phyloP scores from a whole-genome alignment of 2,888 invertebrate species.

The Matsumyia berberina region DNA sequence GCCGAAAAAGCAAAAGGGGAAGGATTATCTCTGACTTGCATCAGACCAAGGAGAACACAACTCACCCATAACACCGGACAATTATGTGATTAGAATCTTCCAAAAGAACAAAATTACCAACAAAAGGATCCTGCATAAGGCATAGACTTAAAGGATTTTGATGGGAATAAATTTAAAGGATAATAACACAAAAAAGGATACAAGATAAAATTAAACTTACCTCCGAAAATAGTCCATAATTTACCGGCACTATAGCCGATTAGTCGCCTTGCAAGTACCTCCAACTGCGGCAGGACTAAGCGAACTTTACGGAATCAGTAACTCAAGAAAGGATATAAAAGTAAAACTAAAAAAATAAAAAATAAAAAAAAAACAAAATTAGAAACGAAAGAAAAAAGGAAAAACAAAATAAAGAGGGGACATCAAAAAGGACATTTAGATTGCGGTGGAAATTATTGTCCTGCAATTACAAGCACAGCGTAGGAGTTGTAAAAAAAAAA shows the following conservation, averaged over 20 bases:
- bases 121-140: slow-evolving; percentile 17
- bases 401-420: background rate
- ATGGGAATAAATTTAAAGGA: slow-evolving; percentile 2
- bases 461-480: slow-evolving; percentile 57
- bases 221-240: slow-evolving; percentile 68
- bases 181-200: background rate
- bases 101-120: slow-evolving; percentile 22
- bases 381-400: slow-evolving; percentile 29
- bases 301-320: slow-evolving; percentile 36
- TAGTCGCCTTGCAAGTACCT: slow-evolving; percentile 35
- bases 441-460: slow-evolving; percentile 45
- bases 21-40: slow-evolving; percentile 52
- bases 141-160: background rate
- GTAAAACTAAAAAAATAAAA: slow-evolving; percentile 39
- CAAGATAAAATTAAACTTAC: slow-evolving; percentile 44
- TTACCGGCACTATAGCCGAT: slow-evolving; percentile 66
- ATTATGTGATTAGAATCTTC: slow-evolving; percentile 65
- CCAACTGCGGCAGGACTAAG: slow-evolving; percentile 19
- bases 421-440: slow-evolving; percentile 15
- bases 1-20: slow-evolving; percentile 20
- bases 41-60: slow-evolving; percentile 36
- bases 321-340: slow-evolving; percentile 33
- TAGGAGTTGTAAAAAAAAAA: slow-evolving; percentile 27
- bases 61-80: slow-evolving; percentile 52
- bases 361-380: slow-evolving; percentile 23